Conservation (phyloP, 2,797 vertebrate genomes). For the Microchirus variegatus region DNA sequence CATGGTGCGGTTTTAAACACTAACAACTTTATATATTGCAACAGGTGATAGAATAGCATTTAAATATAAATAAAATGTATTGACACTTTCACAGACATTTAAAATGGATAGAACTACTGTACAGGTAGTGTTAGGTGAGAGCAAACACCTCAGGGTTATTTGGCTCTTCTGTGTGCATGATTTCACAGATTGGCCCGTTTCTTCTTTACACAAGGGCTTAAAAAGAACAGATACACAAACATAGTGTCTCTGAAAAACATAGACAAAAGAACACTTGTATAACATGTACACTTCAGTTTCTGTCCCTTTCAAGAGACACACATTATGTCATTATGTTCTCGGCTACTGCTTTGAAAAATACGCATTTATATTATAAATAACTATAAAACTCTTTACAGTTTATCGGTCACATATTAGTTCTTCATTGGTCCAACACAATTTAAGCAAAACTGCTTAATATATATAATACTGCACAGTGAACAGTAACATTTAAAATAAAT, state of each 20-base stretch:
- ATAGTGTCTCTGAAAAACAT: conserved; percentile 19
- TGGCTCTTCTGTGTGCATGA: conserved; percentile 18
- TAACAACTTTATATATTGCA: conserved; percentile 28
- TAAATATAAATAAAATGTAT: conserved; percentile 21
- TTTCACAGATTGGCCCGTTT: conserved; percentile 16
- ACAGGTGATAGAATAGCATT: background rate
- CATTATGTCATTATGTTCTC: conserved; percentile 11
- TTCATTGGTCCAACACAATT: conserved; percentile 10
- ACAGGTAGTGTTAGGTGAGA: conserved; percentile 21
- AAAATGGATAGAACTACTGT: conserved; percentile 15
- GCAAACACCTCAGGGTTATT: conserved; percentile 20
- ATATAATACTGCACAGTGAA: conserved; percentile 33
- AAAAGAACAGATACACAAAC: conserved; percentile 18
- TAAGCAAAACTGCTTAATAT: background rate
- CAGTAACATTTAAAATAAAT: conserved; percentile 6
- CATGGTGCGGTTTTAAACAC: conserved; percentile 20
- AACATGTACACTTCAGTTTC: conserved; percentile 51
- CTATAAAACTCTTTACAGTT: conserved; percentile 33
- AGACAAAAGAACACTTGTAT: conserved; percentile 25
- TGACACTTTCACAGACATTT: conserved; percentile 14
- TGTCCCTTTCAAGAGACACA: conserved; percentile 18
- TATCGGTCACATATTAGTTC: conserved; percentile 23
- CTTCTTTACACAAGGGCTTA: conserved; percentile 13
- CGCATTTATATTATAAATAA: conserved; percentile 38
- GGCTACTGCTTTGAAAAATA: conserved; percentile 11